Evolutionary conservation across 37 sponge, comb jelly and placozoan species (phyloP).

Genomic region (Aplysina aerophoba): DNA sequence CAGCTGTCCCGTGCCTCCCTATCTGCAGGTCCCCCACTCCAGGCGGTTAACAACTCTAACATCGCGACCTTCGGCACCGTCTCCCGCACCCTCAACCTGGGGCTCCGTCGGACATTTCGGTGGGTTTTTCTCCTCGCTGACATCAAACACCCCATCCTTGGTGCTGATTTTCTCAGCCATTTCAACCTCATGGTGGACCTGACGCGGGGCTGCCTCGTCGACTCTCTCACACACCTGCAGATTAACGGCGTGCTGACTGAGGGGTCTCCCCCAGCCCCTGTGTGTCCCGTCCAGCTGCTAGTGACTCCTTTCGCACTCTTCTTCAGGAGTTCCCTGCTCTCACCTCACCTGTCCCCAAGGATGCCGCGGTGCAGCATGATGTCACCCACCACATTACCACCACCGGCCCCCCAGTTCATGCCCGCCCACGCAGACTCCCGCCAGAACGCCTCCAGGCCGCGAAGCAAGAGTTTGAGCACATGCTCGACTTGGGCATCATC

Average conservation of each 20-base stretch:
- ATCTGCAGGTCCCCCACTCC: constrained; percentile 23
- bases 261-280: background rate
- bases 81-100: constrained; percentile 65
- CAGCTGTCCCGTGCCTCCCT: background rate
- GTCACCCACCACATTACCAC: constrained; percentile 45
- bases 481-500: constrained; percentile 51
- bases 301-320: constrained; percentile 4
- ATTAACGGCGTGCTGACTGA: constrained; percentile 1
- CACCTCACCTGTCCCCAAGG: no score
- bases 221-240: constrained; percentile 31
- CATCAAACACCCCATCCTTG: constrained; percentile 61
- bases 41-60: constrained; percentile 38
- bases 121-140: no score
- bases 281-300: constrained; percentile 19
- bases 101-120: constrained; percentile 50
- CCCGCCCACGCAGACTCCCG: no score
- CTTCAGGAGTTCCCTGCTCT: constrained; percentile 20
- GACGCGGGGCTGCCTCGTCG: constrained; percentile 15
- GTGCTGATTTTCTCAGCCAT: constrained; percentile 62
- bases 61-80: constrained; percentile 55
- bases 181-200: constrained; percentile 62
- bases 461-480: constrained; percentile 50
- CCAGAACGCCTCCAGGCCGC: constrained; percentile 38
- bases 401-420: constrained; percentile 37
- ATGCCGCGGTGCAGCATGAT: constrained; percentile 15